Percentiles rank a stretch among this genome's conserved stretches.
phyloP scores from a whole-genome alignment of 2,888 invertebrate genomes.

The Caenorhabditis afra region DNA sequence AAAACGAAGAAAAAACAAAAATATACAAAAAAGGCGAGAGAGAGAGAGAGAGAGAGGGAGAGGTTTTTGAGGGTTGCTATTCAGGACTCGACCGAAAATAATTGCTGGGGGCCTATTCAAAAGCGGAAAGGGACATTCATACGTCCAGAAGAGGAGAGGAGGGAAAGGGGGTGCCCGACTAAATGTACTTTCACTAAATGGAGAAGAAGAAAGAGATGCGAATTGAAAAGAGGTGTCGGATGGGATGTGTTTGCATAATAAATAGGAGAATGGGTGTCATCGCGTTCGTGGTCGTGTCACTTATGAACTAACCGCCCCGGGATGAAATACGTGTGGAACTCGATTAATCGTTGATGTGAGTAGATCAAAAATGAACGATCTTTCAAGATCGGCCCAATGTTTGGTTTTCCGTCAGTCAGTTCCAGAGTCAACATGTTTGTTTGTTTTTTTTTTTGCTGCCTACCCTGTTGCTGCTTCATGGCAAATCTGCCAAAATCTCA shows the following conservation, averaged over 20 bases:
- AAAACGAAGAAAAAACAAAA: not conserved
- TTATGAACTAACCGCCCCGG: too few species aligned
- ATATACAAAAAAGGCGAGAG: slow-evolving; percentile 12
- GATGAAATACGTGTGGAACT: too few species aligned
- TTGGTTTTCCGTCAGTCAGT: not conserved
- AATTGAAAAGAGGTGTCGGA: not conserved
- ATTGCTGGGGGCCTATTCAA: slow-evolving; percentile 20
- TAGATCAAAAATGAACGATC: too few species aligned
- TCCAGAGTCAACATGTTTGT: not conserved
- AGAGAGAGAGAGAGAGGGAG: too few species aligned
- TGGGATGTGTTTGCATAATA: too few species aligned
- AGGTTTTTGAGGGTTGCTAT: slow-evolving; percentile 1
- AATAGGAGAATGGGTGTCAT: too few species aligned
- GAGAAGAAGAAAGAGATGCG: not conserved
- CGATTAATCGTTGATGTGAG: too few species aligned
- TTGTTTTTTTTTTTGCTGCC: too few species aligned
- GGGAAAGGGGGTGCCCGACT: too few species aligned
- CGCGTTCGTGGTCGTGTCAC: too few species aligned
- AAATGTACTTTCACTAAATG: slow-evolving; percentile 19
- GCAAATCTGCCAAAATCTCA: not conserved
- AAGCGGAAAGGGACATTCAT: slow-evolving; percentile 26
- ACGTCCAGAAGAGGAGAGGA: not conserved
- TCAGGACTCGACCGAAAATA: slow-evolving; percentile 20
- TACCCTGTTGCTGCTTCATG: too few species aligned
- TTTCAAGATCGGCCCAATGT: too few species aligned